Base-by-base conservation (phyloP, 2,888 invertebrate genomes). In the Agrotis puta region DNA sequence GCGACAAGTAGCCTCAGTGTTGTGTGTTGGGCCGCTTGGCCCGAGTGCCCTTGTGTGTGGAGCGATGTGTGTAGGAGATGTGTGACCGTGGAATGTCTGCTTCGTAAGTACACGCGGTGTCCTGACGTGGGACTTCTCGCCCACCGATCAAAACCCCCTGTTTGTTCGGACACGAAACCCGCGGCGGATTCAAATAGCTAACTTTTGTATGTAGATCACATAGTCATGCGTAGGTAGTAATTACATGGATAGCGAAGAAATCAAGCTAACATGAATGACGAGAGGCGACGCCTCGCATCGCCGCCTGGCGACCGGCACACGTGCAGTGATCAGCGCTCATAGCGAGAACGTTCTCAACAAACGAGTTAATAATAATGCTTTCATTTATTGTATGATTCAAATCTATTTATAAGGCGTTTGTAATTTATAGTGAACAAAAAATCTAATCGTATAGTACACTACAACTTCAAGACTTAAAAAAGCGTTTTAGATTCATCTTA, bases 11-110 rank as follows among this genome's bases (percentile, higher is more conserved):
- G 90, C 89, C 87, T 83, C 88, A 91, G 95, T 95, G 95, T 90
- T 91, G 93, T 94, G 94, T 94, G 93, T 95, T 93, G 92, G 94
- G 93, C 92, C 92, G 70, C 83, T 87, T 83, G 93, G 94, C 91
- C 94, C 91, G 91, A 93, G 95, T 95, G 95, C 92, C 92, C 93
- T 94, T 94, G 94, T 95, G 94, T 90, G 81, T 85, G 84, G 76
- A 88, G 88, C 89, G 92, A 92, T 94, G 92, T 94, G 94, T 94
- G 92, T 94, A 93, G 94, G 92, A 94, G 92, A 92, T 89, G 92
- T 92, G 93, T 94, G 93, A 92, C 92, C 92, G 94, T 93, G 95
- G 95, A 93, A 91, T 90, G 93, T 93, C 92, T 91, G 91, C 91
- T 92, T 93, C 91, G 95, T 95, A 94, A 95, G 95, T 95, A 95